Base-by-base conservation (phyloP, 2,888 invertebrate genomes). In the Tenthredo scrophulariae region DNA sequence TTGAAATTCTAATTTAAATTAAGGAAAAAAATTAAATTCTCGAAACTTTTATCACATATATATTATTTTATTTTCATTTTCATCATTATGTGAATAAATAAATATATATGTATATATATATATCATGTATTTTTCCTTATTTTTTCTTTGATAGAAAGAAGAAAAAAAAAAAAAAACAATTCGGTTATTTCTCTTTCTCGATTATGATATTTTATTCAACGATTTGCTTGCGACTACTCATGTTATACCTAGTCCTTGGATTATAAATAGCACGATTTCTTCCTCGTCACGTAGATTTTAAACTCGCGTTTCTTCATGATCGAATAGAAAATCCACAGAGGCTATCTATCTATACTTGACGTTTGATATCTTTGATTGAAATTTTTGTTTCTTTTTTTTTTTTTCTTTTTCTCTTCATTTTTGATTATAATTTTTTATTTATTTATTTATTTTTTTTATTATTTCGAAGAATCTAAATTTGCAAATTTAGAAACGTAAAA, bases 231-330 rank as follows among this genome's bases (percentile, higher is more conserved):
- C 65, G 9, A 29, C 29, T 29, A 65, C 46, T 46, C 15, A 46
- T 46, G 15, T 46, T 65, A 65, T 13, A 22, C 22, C 29, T 46
- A 77, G 75, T 77, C 75, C 75, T 77, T 77, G 75, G 75, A 18
- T 50, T 77, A 77, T 77, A 77, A 77, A 77, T 77, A 77, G 75
- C 50, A 26, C 18, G n/a, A 37, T 67, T 13, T 67, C 67, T 67
- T 40, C 70, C 5, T 70, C 70, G 70, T 65, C 65, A 26, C 65
- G 15, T 0, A 29, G 65, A 65, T 26, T 65, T 65, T 7, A 58
- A 58, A 58, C 58, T 58, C 22, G 58, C 58, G 58, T 58, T 58
- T 22, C 1, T 58, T 58, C 58, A 58, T 58, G 22, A 6, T 18
- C 22, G 9, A 58, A n/a, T 22, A 58, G 0, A 22, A 58, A 22